Evolutionary conservation across 2,797 vertebrate genomes (phyloP).

Genomic region (Sternarchorhynchus goeldii): DNA sequence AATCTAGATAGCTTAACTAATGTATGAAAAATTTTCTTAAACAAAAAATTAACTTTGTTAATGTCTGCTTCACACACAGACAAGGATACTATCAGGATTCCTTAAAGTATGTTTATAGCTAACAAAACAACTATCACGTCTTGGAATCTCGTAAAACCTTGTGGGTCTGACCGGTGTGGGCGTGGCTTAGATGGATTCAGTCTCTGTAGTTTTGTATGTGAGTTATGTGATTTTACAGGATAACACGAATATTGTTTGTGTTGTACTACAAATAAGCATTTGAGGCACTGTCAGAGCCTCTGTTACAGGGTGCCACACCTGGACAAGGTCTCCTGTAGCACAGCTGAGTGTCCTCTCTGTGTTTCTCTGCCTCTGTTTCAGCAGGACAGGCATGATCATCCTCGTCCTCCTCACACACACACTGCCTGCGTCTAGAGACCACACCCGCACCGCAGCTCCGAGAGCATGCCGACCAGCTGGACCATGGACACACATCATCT

Average conservation of each 20-base stretch:
- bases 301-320: slow-evolving; percentile 62
- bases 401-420: slow-evolving; percentile 71
- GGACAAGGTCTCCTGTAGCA: slow-evolving; percentile 80
- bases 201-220: too few relatives aligned
- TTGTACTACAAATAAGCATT: neutral
- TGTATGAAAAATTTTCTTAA: too few relatives aligned
- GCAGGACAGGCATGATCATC: slow-evolving; percentile 68
- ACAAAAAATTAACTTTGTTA: too few relatives aligned
- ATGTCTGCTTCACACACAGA: too few relatives aligned
- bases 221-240: too few relatives aligned
- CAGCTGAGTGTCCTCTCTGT: slow-evolving; percentile 71
- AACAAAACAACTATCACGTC: too few relatives aligned
- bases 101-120: too few relatives aligned
- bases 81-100: too few relatives aligned
- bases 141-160: too few relatives aligned
- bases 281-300: neutral
- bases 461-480: slow-evolving; percentile 81
- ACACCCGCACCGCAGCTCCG: slow-evolving; percentile 81
- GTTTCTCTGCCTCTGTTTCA: slow-evolving; percentile 53
- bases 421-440: slow-evolving; percentile 69
- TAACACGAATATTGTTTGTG: neutral
- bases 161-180: too few relatives aligned
- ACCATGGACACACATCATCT: slow-evolving; percentile 85
- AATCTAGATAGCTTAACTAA: too few relatives aligned
- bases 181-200: too few relatives aligned